These are phyloP conservation scores for Austrolebias charrua DNA, from an alignment of 2,797 vertebrate species.

Conservation along the genomic window DNA sequence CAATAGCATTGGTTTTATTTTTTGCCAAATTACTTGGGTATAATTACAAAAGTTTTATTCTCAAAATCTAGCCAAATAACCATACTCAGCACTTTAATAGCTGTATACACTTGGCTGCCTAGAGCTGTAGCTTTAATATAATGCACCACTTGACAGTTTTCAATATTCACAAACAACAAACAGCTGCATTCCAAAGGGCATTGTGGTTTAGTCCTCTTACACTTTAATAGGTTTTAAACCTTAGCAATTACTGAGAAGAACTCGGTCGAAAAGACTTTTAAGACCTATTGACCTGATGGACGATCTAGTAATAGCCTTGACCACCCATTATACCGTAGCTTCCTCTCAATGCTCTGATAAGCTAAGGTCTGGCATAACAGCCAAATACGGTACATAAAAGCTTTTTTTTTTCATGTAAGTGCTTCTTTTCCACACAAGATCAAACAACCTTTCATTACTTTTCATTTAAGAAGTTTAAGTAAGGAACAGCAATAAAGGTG, in stretches of 20 bases:
- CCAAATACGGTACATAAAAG: background rate
- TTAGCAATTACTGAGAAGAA: conserved; percentile 45
- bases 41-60: conserved; percentile 1
- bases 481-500: too few relatives aligned
- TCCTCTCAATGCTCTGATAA: background rate
- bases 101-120: background rate
- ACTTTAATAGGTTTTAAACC: conserved; percentile 63
- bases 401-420: background rate
- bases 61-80: background rate
- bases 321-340: background rate
- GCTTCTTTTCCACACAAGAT: background rate
- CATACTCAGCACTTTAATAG: conserved; percentile 5
- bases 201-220: conserved; percentile 29
- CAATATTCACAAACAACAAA: conserved; percentile 30
- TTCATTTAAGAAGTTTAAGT: too few relatives aligned
- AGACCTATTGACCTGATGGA: conserved; percentile 55
- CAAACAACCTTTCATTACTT: too few relatives aligned
- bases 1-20: background rate
- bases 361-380: conserved; percentile 11
- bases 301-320: conserved; percentile 32
- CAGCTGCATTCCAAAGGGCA: conserved; percentile 21
- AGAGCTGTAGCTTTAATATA: conserved; percentile 7
- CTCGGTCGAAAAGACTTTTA: conserved; percentile 26
- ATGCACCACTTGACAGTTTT: conserved; percentile 9
- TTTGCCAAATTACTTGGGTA: background rate